Evolutionary conservation across 2,113 vertebrate genomes (phyloP).

Genomic region (Tyrannus savana): DNA sequence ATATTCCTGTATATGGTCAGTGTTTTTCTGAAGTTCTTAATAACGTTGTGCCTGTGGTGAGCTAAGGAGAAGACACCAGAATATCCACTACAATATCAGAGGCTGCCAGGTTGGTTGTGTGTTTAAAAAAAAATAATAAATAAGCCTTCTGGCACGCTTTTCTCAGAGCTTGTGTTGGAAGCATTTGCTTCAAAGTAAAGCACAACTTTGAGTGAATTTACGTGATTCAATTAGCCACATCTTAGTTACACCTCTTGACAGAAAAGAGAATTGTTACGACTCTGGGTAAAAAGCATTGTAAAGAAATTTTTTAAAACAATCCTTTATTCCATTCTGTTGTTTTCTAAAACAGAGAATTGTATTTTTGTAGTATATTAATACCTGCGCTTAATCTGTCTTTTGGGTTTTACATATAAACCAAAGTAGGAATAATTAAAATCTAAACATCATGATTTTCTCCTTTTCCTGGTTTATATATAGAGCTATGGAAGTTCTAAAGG

Average conservation of each 20-base stretch:
- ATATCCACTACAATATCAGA: not conserved
- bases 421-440: not conserved
- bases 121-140: not conserved
- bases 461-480: conserved; percentile 66
- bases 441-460: not conserved
- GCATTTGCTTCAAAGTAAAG: not conserved
- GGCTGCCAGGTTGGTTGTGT: not conserved
- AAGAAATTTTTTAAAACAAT: not conserved
- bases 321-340: not conserved
- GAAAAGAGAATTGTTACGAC: not conserved
- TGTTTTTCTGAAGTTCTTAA: not conserved
- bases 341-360: not conserved
- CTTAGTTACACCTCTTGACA: not conserved
- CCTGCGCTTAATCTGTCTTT: not conserved
- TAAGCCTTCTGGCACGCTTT: not conserved
- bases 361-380: not conserved
- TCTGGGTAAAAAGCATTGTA: not conserved
- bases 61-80: not conserved
- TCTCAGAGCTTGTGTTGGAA: not conserved
- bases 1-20: not conserved
- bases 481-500: conserved; percentile 87
- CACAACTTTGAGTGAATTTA: not conserved
- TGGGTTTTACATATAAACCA: not conserved
- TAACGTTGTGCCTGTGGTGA: fast-evolving
- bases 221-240: not conserved